Evolutionary conservation across 2,113 vertebrate genomes (phyloP), one percentile per base, ranked within the genome.

Genomic region (Tupaia chinensis): DNA sequence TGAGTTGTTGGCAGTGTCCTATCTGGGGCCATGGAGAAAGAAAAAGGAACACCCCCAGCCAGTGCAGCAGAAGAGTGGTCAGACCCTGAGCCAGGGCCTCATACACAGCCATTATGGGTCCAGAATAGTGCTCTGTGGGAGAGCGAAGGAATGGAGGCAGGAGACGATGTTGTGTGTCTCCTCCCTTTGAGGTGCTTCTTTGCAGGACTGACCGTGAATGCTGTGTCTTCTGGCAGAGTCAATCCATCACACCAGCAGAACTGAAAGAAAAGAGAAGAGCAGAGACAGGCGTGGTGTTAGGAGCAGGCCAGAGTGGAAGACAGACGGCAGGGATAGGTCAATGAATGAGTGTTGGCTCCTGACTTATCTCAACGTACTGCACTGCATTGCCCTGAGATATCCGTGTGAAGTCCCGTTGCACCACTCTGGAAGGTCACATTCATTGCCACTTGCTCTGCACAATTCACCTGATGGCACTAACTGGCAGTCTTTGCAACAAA

Each of bases 1-100:
- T n/a, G n/a, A n/a, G n/a, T n/a, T n/a, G n/a, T n/a, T n/a, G n/a
- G n/a, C n/a, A n/a, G n/a, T n/a, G n/a, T n/a, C n/a, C n/a, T n/a
- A n/a, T n/a, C n/a, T n/a, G n/a, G n/a, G n/a, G n/a, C n/a, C n/a
- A n/a, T n/a, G n/a, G n/a, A n/a, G n/a, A n/a, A n/a, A n/a, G n/a
- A n/a, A n/a, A n/a, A n/a, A n/a, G n/a, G n/a, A n/a, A n/a, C n/a
- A n/a, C 53, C 34, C 61, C 25, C 56, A 83, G 23, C 76, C 91
- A 76, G 14, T 96, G n/a, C 22, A 13, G 17, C 54, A 80, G 73
- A 25, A 80, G 58, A 0, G 12, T 17, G 7, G 25, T 58, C 34
- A 53, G 85, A 70, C 1, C 0, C 11, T 0, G 0, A n/a, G 10
- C 0, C 44, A 25, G 17, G 0, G 0, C 23, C 56, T 91, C 89